Conservation (phyloP, 2,797 vertebrate species). For the Aeoliscus strigatus region DNA sequence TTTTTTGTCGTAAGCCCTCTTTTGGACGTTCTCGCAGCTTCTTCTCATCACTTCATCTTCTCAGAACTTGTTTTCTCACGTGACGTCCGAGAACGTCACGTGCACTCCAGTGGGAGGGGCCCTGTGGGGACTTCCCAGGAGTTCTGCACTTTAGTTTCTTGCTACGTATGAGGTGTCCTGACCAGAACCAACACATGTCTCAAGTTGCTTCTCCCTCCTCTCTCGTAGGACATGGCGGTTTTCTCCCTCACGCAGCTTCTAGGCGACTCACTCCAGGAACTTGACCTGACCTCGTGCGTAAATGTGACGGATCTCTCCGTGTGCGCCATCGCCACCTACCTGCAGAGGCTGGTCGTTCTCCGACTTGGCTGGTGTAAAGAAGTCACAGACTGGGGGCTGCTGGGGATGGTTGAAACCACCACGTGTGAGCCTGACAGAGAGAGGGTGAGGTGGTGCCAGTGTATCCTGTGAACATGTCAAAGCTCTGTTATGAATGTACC, state of each 20-base stretch:
- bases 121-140: no score
- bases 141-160: no score
- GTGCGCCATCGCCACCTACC: slow-evolving; percentile 67
- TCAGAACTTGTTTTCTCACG: no score
- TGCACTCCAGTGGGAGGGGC: no score
- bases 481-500: neutral
- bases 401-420: slow-evolving; percentile 70
- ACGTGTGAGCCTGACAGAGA: slow-evolving; percentile 40
- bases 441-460: slow-evolving; percentile 48
- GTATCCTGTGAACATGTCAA: neutral
- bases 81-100: no score
- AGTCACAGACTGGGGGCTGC: slow-evolving; percentile 80
- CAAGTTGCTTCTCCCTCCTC: no score
- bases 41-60: no score
- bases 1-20: no score
- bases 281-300: slow-evolving; percentile 81
- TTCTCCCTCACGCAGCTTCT: slow-evolving; percentile 71
- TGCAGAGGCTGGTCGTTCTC: slow-evolving; percentile 69
- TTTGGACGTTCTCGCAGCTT: no score
- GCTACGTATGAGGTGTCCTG: no score
- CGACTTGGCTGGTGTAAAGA: slow-evolving; percentile 81
- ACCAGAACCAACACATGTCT: no score
- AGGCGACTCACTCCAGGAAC: slow-evolving; percentile 61
- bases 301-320: slow-evolving; percentile 76
- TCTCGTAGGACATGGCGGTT: slow-evolving; percentile 68